Conservation (phyloP, 2,797 vertebrate genomes). For the Apogon hyalosoma region DNA sequence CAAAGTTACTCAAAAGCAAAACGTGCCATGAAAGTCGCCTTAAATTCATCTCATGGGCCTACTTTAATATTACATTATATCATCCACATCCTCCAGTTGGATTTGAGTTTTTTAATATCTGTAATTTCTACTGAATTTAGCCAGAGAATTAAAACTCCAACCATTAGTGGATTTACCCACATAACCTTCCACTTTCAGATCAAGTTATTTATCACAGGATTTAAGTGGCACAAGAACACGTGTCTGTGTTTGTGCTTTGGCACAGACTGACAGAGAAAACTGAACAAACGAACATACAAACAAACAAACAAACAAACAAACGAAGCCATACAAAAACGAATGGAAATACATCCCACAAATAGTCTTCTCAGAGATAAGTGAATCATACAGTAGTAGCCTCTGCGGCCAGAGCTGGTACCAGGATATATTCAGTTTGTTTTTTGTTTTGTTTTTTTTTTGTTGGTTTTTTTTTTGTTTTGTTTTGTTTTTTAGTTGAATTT, state of each 20-base stretch:
- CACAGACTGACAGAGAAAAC: slow-evolving; percentile 78
- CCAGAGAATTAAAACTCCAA: slow-evolving; percentile 48
- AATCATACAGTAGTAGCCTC: slow-evolving; percentile 66
- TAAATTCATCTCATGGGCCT: not conserved
- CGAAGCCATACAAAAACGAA: slow-evolving; percentile 67
- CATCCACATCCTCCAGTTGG: slow-evolving; percentile 49
- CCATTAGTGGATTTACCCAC: slow-evolving; percentile 18
- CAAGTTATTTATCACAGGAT: slow-evolving; percentile 73
- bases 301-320: slow-evolving; percentile 65
- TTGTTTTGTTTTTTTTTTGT: not conserved
- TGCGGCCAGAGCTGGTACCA: slow-evolving; percentile 78
- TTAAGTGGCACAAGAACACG: slow-evolving; percentile 77
- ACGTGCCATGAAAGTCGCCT: not conserved
- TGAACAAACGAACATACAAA: slow-evolving; percentile 54
- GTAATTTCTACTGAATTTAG: slow-evolving; percentile 29
- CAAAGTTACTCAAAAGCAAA: slow-evolving; percentile 33
- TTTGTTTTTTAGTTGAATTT: too few species aligned
- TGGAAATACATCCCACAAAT: slow-evolving; percentile 77
- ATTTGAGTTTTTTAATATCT: slow-evolving; percentile 51
- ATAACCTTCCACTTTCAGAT: slow-evolving; percentile 40
- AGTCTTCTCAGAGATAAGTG: slow-evolving; percentile 69
- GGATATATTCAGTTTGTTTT: slow-evolving; percentile 45
- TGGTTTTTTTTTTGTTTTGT: not conserved
- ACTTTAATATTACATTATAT: slow-evolving; percentile 11
- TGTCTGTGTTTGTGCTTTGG: slow-evolving; percentile 84